Evolutionary conservation across 2,797 vertebrate species (phyloP), one percentile per base, ranked within the genome.

Genomic region (Scleropages formosus): DNA sequence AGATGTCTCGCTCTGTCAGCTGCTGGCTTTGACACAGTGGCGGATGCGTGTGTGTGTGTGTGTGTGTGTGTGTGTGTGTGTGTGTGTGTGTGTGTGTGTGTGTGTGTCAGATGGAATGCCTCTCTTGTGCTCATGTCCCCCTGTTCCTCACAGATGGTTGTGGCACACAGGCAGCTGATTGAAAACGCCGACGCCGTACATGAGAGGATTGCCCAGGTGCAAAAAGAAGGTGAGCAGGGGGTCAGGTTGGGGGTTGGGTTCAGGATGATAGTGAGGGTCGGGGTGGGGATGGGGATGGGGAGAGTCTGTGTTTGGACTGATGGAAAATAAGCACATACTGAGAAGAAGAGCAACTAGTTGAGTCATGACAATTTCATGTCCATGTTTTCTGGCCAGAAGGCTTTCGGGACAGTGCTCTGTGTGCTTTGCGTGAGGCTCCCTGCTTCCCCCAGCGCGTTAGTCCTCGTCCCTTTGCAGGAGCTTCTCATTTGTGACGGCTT

Each of bases 181-280:
- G 96, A 98, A 85, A 94, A 85, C 0, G 95, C 96, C 9, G 96
- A 98, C 72, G 78, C 85, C 22, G 91, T 96, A 61, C 93, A 98
- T 0, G 94, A 96, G 86, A 94, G 94, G 88, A 95, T 99, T 61
- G 91, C 92, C 72, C 96, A 96, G 86, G 96, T 96, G 87, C 96
- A 96, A 89, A 95, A 91, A 92, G 92, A 96, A 94, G 97, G 97
- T 98, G 89, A 88, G 85, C 65, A 53, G 18, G 2, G 72, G 8
- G 15, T 44, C 47, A 51, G 13, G 11, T 10, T n/a, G n/a, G n/a
- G n/a, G n/a, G n/a, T n/a, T n/a, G n/a, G n/a, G n/a, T n/a, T n/a
- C n/a, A n/a, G n/a, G n/a, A n/a, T n/a, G n/a, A n/a, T n/a, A n/a
- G n/a, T n/a, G n/a, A n/a, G n/a, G n/a, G n/a, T n/a, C n/a, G n/a